phyloP scores from a whole-genome alignment of 2,797 vertebrate species.

The Cirrhinus mrigala region DNA sequence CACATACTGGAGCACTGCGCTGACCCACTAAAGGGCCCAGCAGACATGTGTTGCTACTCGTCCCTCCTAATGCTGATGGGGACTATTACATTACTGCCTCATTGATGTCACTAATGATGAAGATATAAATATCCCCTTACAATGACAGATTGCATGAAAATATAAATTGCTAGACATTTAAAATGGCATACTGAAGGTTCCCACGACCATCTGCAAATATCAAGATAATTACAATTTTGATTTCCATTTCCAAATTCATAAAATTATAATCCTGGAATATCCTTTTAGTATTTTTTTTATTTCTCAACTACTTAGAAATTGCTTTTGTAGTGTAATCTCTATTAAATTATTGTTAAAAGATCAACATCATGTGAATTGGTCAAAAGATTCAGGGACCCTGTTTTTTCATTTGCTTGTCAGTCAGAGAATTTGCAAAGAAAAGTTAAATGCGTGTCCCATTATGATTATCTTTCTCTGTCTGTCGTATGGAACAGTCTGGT shows the following conservation, averaged over 20 bases:
- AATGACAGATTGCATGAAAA: conserved; percentile 35
- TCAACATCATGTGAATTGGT: background rate
- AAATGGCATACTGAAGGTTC: background rate
- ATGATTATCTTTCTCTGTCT: conserved; percentile 31
- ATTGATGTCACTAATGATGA: conserved; percentile 32
- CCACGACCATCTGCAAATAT: background rate
- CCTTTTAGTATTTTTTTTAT: background rate
- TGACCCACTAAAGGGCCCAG: conserved; percentile 29
- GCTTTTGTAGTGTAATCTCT: background rate
- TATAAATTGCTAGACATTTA: background rate
- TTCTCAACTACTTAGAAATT: background rate
- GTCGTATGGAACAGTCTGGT: conserved; percentile 36
- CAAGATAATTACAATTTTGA: background rate
- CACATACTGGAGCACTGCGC: background rate
- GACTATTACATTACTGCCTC: conserved; percentile 36
- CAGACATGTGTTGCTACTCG: conserved; percentile 7
- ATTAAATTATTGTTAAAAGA: background rate
- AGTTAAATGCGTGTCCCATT: background rate
- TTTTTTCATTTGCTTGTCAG: background rate
- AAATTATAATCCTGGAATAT: background rate
- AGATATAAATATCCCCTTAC: conserved; percentile 19
- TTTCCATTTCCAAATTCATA: background rate
- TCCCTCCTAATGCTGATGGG: conserved; percentile 8
- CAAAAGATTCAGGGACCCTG: background rate
- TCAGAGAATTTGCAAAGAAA: conserved; percentile 5